Percentiles rank a stretch among this genome's conserved stretches.
Evolutionary conservation across 1,140 invertebrate genomes (phyloP).

Genomic region (Calephelis virginiensis): DNA sequence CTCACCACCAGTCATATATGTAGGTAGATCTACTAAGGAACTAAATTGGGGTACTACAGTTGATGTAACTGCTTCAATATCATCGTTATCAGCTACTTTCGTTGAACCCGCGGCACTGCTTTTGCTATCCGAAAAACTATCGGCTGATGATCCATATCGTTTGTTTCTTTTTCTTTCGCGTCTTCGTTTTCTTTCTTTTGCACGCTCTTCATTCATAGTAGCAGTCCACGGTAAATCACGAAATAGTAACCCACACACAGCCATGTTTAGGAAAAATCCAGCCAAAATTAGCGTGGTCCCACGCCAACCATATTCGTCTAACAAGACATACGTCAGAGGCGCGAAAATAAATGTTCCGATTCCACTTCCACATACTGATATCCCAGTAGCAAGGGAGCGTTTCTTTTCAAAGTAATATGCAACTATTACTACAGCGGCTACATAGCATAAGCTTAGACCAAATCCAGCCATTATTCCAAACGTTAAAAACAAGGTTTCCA

Average conservation of each 20-base stretch:
- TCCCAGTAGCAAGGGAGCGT: slow-evolving; percentile 93
- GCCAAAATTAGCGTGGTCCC: slow-evolving; percentile 90
- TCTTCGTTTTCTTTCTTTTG: slow-evolving; percentile 80
- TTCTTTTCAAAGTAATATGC: slow-evolving; percentile 97
- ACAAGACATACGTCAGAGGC: slow-evolving; percentile 87
- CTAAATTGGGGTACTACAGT: slow-evolving; percentile 81
- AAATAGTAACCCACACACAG: slow-evolving; percentile 92
- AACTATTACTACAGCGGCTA: slow-evolving; percentile 94
- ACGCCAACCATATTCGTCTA: slow-evolving; percentile 91
- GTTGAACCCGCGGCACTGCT: slow-evolving; percentile 81
- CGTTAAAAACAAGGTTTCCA: slow-evolving; percentile 89
- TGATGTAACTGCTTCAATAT: slow-evolving; percentile 60
- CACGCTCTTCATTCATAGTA: slow-evolving; percentile 81
- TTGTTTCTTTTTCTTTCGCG: slow-evolving; percentile 81
- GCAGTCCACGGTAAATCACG: slow-evolving; percentile 88
- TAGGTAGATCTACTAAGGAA: slow-evolving; percentile 89
- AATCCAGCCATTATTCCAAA: slow-evolving; percentile 93
- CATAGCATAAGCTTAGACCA: slow-evolving; percentile 92
- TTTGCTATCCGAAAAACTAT: slow-evolving; percentile 84
- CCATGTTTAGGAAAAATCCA: slow-evolving; percentile 91
- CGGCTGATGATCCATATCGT: slow-evolving; percentile 81
- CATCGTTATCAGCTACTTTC: slow-evolving; percentile 57
- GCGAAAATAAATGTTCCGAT: slow-evolving; percentile 95
- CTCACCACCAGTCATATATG: slow-evolving; percentile 88
- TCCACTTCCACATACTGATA: slow-evolving; percentile 94